Evolutionary conservation across 2,113 vertebrate species (phyloP).

Genomic region (Capreolus pygargus): DNA sequence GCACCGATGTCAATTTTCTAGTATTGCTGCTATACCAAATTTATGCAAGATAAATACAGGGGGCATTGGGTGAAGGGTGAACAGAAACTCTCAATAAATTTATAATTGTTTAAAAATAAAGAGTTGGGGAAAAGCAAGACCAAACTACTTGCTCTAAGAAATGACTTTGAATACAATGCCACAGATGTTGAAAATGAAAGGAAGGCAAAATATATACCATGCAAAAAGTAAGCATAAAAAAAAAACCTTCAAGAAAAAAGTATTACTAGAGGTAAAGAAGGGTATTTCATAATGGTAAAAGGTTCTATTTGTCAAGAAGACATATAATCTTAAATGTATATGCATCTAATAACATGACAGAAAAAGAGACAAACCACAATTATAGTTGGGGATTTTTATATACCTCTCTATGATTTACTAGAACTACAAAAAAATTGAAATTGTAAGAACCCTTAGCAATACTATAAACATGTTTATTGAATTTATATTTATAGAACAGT

Average conservation of each 20-base stretch:
- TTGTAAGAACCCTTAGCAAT: neutral
- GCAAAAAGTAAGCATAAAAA: neutral
- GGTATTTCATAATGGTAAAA: neutral
- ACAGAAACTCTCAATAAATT: neutral
- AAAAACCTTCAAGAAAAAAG: neutral
- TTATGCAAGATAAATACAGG: neutral
- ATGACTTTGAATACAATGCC: neutral
- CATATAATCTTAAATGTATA: neutral
- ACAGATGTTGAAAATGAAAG: neutral
- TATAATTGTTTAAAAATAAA: conserved; percentile 23
- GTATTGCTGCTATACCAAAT: neutral
- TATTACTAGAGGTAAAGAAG: neutral
- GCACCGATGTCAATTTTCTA: neutral
- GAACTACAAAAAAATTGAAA: neutral
- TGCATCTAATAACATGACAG: neutral
- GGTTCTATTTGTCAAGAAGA: neutral
- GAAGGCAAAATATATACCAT: neutral
- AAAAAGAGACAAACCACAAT: neutral
- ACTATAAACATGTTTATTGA: neutral
- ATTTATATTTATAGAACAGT: neutral
- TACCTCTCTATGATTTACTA: neutral
- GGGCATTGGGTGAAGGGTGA: neutral
- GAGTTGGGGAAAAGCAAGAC: neutral
- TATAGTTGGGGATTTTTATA: neutral
- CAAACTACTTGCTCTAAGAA: neutral